Evolutionary conservation across 2,797 vertebrate species (phyloP), one percentile per base, ranked within the genome.

Genomic region (Anolis apletophallus): DNA sequence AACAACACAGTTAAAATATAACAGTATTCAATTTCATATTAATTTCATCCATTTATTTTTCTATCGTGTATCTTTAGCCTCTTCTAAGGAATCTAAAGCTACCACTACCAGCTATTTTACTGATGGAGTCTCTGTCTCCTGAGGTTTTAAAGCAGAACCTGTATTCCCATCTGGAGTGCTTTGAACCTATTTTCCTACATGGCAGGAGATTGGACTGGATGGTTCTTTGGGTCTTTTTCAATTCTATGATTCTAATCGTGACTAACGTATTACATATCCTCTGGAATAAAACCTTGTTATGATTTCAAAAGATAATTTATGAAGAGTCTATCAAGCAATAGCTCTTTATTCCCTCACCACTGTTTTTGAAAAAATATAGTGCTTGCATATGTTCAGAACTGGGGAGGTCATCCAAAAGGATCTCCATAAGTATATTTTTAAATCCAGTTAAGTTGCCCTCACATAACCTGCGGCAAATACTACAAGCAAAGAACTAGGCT

Each of bases 291-390:
- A 32, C 50, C 32, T 19, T 9, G 52, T 32, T 29, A 69, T 32
- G 3, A 34, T 80, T 61, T 54, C 11, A 46, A 72, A 72, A 80
- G 12, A 29, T 29, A 54, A 76, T 52, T 21, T 29, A 75, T 26
- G 21, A 75, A 68, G 46, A 76, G 1, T 77, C 9, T 36, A 10
- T 54, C 16, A 52, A 72, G 29, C 0, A 16, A 46, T 46, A 46
- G 7, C 40, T n/a, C 3, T 1, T 14, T 75, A 54, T 54, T 54
- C 8, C 8, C 29, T 19, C 19, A 21, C 1, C 86, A 90, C 83
- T 93, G 83, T 93, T 83, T 76, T 80, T 76, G 52, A 77, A 91
- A 86, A 89, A 93, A 74, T 2, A 0, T 79, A 46, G 73, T 88
- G 69, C 81, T 89, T 90, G 67, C 78, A 64, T 75, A 88, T 78